Evolutionary conservation across 2,113 vertebrate genomes (phyloP).

Genomic region (Corythornis vintsioides): DNA sequence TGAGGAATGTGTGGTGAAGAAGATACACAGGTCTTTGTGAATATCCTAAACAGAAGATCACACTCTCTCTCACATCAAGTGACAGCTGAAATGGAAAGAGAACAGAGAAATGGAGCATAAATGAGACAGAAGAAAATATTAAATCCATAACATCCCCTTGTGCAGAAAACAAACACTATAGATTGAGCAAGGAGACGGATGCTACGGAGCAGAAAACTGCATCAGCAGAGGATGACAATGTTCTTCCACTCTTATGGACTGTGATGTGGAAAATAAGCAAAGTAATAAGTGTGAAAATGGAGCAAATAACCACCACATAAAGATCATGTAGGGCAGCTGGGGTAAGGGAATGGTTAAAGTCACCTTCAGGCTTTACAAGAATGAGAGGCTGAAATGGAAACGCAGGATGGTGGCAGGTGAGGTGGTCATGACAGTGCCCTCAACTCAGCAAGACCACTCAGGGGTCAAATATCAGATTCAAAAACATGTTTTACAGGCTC

Average conservation of each 20-base stretch:
- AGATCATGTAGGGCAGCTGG: neutral
- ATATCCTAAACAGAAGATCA: neutral
- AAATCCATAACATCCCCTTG: neutral
- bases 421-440: neutral
- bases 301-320: neutral
- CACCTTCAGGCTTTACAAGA: neutral
- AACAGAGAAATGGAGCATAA: conserved; percentile 40
- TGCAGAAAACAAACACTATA: conserved; percentile 5
- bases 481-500: neutral
- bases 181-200: neutral
- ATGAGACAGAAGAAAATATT: neutral
- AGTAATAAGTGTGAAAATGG: neutral
- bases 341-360: neutral
- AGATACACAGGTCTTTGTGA: neutral
- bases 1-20: neutral
- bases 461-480: neutral
- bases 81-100: neutral
- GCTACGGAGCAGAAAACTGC: conserved; percentile 6
- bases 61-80: neutral
- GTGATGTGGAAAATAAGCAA: conserved; percentile 16
- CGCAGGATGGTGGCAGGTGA: accelerated
- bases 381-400: neutral
- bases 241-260: neutral
- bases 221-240: conserved; percentile 13
- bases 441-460: neutral